Evolutionary conservation across 1,140 invertebrate genomes (phyloP).

Genomic region (Sminthurides bifidus): DNA sequence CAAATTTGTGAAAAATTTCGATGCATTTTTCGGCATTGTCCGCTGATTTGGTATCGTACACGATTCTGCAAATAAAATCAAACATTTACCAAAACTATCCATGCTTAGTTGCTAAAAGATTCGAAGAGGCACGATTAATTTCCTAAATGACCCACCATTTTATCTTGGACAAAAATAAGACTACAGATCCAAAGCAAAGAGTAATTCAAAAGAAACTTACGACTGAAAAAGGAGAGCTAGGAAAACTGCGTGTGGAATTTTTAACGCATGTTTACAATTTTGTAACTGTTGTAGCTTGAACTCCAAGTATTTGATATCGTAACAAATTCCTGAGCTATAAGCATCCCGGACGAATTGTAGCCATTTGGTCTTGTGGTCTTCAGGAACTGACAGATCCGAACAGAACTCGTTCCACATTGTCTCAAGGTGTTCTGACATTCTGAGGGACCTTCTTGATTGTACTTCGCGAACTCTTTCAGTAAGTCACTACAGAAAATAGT

Average conservation of each 20-base stretch:
- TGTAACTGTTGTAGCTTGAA: slow-evolving; percentile 41
- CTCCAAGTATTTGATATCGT: slow-evolving; percentile 40
- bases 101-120: not conserved
- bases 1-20: slow-evolving; percentile 33
- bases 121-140: slow-evolving; percentile 2
- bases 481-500: too few species aligned
- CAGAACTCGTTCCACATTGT: too few species aligned
- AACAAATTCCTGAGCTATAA: slow-evolving; percentile 36
- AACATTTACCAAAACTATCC: not conserved
- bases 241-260: slow-evolving; percentile 40
- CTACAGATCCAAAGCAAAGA: too few species aligned
- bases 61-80: slow-evolving; percentile 30
- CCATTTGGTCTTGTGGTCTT: too few species aligned
- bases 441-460: too few species aligned
- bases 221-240: slow-evolving; percentile 46
- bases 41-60: slow-evolving; percentile 33
- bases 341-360: slow-evolving; percentile 31
- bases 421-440: too few species aligned
- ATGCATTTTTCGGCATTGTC: slow-evolving; percentile 35
- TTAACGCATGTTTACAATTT: slow-evolving; percentile 39
- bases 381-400: too few species aligned
- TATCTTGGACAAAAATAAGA: too few species aligned
- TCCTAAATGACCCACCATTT: too few species aligned
- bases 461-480: too few species aligned
- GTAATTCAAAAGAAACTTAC: slow-evolving; percentile 36